These are phyloP conservation scores for Thunnus albacares DNA, from an alignment of 2,797 vertebrate genomes.

Conservation along the genomic window DNA sequence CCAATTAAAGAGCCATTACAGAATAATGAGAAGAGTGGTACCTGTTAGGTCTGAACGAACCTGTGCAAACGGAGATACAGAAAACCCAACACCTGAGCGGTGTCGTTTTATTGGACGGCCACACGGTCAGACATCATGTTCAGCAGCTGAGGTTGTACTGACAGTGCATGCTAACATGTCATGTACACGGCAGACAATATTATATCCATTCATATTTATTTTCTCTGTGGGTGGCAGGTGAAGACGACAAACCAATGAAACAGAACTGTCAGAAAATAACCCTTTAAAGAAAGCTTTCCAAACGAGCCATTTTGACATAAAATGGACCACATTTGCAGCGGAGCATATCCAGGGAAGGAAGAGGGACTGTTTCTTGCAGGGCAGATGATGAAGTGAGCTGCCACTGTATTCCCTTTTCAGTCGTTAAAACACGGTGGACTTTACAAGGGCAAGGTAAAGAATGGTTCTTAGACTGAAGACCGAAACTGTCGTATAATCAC, in stretches of 20 bases:
- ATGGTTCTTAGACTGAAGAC: conserved; percentile 19
- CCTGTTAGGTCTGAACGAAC: conserved; percentile 54
- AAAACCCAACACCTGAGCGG: conserved; percentile 18
- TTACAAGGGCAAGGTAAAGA: conserved; percentile 43
- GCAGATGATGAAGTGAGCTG: conserved; percentile 58
- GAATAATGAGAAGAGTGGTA: conserved; percentile 62
- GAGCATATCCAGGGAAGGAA: conserved; percentile 26
- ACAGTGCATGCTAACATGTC: conserved; percentile 25
- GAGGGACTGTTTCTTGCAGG: conserved; percentile 27
- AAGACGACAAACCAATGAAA: background rate
- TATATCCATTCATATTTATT: background rate
- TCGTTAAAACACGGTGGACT: conserved; percentile 46
- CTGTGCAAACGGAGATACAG: conserved; percentile 38
- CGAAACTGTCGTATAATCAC: conserved; percentile 58
- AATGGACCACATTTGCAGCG: conserved; percentile 3
- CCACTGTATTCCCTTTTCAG: conserved; percentile 51
- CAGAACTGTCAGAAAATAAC: conserved; percentile 1
- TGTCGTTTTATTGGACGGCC: conserved; percentile 6
- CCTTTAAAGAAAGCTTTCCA: background rate
- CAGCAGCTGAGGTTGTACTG: conserved; percentile 12
- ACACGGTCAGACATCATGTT: conserved; percentile 19
- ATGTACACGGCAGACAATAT: background rate
- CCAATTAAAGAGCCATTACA: conserved; percentile 76
- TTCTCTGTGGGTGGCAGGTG: background rate
- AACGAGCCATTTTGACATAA: conserved; percentile 14